phyloP scores from a whole-genome alignment of 2,888 invertebrate genomes.

The Syritta pipiens region DNA sequence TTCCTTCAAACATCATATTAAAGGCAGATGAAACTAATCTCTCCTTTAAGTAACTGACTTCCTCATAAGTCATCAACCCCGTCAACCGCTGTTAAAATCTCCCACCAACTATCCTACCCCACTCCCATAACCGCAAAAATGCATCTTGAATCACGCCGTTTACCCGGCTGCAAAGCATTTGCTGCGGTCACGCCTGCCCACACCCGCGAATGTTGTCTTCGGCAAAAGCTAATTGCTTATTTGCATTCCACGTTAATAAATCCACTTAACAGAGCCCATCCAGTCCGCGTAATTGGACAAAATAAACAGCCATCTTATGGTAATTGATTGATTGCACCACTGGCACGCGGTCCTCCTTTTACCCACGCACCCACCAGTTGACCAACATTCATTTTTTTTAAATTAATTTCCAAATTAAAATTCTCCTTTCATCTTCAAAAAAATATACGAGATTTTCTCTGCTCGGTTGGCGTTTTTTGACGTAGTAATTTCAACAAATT shows the following conservation, averaged over 20 bases:
- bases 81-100: no score
- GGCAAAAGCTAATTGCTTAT: conserved; percentile 55
- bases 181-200: not conserved
- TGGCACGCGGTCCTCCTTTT: no score
- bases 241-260: conserved; percentile 50
- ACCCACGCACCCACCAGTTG: no score
- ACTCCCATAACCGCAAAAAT: not conserved
- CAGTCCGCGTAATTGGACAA: conserved; percentile 46
- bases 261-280: conserved; percentile 37
- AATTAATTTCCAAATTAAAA: conserved; percentile 46
- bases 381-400: not conserved
- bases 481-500: conserved; percentile 31
- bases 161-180: not conserved
- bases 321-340: conserved; percentile 55
- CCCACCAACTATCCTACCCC: no score
- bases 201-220: conserved; percentile 25
- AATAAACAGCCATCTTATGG: conserved; percentile 59
- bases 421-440: no score
- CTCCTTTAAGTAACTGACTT: no score
- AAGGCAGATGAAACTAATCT: no score
- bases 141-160: not conserved
- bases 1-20: no score
- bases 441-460: no score
- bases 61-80: no score
- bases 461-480: no score